These are phyloP conservation scores for Octodon degus DNA, from an alignment of 2,113 vertebrate species.

Conservation along the genomic window DNA sequence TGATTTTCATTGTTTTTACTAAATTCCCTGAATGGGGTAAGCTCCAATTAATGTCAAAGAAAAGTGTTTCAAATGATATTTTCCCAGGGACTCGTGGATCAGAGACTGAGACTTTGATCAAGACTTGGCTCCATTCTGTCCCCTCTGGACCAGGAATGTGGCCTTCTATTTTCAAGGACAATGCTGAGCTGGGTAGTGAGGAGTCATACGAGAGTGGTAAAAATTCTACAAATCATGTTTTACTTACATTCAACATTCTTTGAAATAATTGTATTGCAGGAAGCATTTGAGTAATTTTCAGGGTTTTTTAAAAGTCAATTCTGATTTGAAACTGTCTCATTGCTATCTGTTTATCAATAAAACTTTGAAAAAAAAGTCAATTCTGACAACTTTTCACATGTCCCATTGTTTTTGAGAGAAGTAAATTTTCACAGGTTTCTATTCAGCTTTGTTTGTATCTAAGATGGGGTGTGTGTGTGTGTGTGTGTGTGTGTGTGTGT, in stretches of 20 bases:
- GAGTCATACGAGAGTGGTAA: neutral
- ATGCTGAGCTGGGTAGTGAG: neutral
- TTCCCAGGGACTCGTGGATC: neutral
- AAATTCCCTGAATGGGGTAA: neutral
- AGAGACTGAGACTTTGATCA: neutral
- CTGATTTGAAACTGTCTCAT: no score
- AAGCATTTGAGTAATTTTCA: neutral
- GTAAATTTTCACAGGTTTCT: neutral
- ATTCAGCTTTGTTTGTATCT: neutral
- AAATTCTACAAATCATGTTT: neutral
- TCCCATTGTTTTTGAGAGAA: neutral
- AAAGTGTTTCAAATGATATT: neutral
- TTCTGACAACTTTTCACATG: neutral
- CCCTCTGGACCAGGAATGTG: neutral
- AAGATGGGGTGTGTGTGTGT: neutral
- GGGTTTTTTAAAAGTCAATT: neutral
- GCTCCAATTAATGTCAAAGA: neutral
- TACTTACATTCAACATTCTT: neutral
- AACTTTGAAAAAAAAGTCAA: no score
- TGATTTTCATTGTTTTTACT: neutral
- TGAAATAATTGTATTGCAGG: neutral
- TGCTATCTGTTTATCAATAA: no score
- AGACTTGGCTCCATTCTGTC: neutral
- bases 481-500: neutral
- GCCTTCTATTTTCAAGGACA: neutral